A percentile compares a stretch with the other conserved stretches of the same genome.
Conservation (phyloP, 1,140 invertebrate genomes). For the Fopius arisanus region DNA sequence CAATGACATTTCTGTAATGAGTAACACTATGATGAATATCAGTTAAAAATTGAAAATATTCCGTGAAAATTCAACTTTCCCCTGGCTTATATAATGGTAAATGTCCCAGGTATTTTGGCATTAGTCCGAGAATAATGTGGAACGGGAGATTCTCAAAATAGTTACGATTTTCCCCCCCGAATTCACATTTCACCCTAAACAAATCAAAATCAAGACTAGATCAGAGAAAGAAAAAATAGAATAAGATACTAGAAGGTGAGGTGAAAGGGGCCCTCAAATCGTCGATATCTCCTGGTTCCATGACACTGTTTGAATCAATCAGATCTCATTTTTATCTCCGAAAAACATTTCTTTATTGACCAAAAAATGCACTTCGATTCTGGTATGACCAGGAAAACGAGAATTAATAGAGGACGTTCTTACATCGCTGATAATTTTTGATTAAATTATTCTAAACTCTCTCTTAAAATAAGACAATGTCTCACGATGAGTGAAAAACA, state of each 20-base stretch:
- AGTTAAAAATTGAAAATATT: not conserved
- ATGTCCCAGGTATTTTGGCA: not conserved
- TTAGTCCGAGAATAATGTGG: not conserved
- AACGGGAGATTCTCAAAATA: not conserved
- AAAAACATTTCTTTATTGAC: no score
- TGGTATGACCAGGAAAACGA: no score
- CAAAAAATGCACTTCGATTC: no score
- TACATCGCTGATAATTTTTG: no score
- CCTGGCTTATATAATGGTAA: not conserved
- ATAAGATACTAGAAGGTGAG: not conserved
- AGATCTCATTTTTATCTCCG: no score
- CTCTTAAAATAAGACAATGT: no score
- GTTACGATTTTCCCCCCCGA: not conserved
- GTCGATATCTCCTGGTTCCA: no score
- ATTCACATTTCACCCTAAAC: not conserved
- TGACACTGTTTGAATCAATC: no score
- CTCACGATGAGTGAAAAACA: no score
- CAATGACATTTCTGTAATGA: not conserved
- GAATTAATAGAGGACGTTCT: no score
- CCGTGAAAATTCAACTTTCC: not conserved
- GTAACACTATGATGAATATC: not conserved
- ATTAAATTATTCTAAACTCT: no score
- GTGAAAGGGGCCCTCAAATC: no score
- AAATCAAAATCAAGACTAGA: not conserved
- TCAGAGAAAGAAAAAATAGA: not conserved